Percentiles rank a stretch among this genome's conserved stretches.
Conservation (phyloP, 2,888 invertebrate species). For the Bembecia ichneumoniformis region DNA sequence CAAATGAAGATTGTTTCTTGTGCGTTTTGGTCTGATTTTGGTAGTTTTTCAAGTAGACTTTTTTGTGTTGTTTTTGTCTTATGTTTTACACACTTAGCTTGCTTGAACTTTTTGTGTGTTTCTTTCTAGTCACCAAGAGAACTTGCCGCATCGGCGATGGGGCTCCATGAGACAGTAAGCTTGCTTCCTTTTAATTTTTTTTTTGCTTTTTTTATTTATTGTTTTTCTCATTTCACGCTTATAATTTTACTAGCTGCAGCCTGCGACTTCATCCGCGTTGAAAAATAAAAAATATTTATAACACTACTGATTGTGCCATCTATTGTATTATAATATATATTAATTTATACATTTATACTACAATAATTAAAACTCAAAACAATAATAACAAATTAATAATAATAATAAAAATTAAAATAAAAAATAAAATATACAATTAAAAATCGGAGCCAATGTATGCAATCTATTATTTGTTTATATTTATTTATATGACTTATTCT, state of each 20-base stretch:
- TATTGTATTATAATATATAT: too few species aligned
- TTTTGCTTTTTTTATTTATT: constrained; percentile 9
- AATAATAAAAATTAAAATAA: too few species aligned
- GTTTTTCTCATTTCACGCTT: background rate
- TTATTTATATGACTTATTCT: too few species aligned
- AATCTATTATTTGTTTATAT: too few species aligned
- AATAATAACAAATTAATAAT: too few species aligned
- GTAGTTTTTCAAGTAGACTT: constrained; percentile 13
- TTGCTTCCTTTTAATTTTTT: constrained; percentile 22
- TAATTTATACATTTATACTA: too few species aligned
- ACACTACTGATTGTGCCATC: too few species aligned
- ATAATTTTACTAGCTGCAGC: background rate
- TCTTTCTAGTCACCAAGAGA: constrained; percentile 66
- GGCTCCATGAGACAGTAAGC: constrained; percentile 72
- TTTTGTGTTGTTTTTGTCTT: constrained; percentile 13
- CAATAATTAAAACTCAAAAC: too few species aligned
- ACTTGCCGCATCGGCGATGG: constrained; percentile 68
- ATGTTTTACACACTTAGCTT: constrained; percentile 30
- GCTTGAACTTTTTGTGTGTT: constrained; percentile 38
- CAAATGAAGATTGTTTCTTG: constrained; percentile 1
- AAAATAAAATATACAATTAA: too few species aligned
- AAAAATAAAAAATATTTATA: background rate
- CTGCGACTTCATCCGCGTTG: too few species aligned
- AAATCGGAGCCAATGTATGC: too few species aligned
- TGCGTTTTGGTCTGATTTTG: too few species aligned